A percentile compares a stretch with the other conserved stretches of the same genome.
Evolutionary conservation across 2,113 vertebrate species (phyloP).

Genomic region (Plotosus lineatus): DNA sequence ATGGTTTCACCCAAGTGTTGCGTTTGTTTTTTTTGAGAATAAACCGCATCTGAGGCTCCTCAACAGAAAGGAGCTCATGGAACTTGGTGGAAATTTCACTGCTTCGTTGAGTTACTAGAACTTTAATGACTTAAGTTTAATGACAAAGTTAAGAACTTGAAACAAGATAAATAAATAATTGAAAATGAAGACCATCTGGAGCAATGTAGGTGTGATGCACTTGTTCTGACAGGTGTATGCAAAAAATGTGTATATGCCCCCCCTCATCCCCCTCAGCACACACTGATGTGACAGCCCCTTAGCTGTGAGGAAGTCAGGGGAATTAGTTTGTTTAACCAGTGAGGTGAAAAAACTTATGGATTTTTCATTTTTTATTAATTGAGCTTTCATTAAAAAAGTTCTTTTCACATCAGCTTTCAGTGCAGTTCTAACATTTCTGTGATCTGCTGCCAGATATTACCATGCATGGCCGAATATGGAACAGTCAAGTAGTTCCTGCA

Average conservation of each 20-base stretch:
- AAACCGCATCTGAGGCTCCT: background rate
- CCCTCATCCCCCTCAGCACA: background rate
- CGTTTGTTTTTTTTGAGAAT: background rate
- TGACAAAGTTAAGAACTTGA: background rate
- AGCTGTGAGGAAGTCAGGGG: conserved; percentile 8
- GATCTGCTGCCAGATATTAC: conserved; percentile 23
- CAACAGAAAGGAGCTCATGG: background rate
- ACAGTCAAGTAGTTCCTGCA: background rate
- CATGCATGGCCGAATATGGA: background rate
- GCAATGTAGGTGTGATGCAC: conserved; percentile 33
- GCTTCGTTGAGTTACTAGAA: background rate
- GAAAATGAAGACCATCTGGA: conserved; percentile 19
- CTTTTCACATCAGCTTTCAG: conserved; percentile 26
- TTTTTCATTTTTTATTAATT: conserved; percentile 27
- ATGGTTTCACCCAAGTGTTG: too few relatives aligned
- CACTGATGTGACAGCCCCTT: conserved; percentile 13
- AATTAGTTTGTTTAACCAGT: conserved; percentile 37
- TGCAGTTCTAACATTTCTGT: conserved; percentile 24
- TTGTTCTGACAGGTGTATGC: conserved; percentile 28
- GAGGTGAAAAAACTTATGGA: conserved; percentile 11
- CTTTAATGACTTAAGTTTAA: conserved; percentile 18
- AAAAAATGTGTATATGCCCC: background rate
- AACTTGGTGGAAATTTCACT: background rate
- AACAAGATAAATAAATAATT: conserved; percentile 24
- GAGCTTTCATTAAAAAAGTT: conserved; percentile 15